Conservation (phyloP, 64 coral and sea anemone genomes). For the Acropora yongei region DNA sequence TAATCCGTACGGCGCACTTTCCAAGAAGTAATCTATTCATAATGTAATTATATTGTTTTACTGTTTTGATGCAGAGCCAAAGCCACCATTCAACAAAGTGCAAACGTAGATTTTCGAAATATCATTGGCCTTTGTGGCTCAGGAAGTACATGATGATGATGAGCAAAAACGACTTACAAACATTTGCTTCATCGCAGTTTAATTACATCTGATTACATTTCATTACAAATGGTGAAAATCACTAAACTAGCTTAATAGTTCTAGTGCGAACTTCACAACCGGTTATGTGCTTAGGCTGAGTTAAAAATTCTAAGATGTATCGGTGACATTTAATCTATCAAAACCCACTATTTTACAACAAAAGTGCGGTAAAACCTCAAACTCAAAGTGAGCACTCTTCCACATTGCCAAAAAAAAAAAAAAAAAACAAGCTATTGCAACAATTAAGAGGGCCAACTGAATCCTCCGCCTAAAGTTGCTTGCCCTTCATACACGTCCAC, state of each 20-base stretch:
- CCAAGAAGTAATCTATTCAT: no score
- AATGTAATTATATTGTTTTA: not conserved
- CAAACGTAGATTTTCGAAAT: not conserved
- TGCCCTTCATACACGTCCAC: constrained; percentile 21
- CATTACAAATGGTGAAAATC: constrained; percentile 8
- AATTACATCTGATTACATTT: constrained; percentile 18
- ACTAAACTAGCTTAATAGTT: not conserved
- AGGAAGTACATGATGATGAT: not conserved
- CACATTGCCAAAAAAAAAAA: not conserved
- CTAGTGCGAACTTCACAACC: not conserved
- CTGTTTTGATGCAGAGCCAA: not conserved
- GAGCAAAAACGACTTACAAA: not conserved
- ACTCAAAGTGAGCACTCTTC: not conserved
- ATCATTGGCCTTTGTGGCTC: not conserved
- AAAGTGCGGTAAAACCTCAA: not conserved
- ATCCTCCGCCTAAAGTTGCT: constrained; percentile 19
- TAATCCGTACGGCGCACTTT: no score
- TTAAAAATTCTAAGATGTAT: not conserved
- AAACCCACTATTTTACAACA: not conserved
- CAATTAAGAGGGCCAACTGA: constrained; percentile 9
- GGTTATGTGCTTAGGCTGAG: not conserved
- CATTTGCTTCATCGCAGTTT: not conserved
- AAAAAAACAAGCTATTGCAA: not conserved
- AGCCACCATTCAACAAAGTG: not conserved
- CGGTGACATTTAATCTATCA: constrained; percentile 1